These are phyloP conservation scores for Pseudochirops cupreus DNA, from an alignment of 2,797 vertebrate genomes.

Conservation along the genomic window DNA sequence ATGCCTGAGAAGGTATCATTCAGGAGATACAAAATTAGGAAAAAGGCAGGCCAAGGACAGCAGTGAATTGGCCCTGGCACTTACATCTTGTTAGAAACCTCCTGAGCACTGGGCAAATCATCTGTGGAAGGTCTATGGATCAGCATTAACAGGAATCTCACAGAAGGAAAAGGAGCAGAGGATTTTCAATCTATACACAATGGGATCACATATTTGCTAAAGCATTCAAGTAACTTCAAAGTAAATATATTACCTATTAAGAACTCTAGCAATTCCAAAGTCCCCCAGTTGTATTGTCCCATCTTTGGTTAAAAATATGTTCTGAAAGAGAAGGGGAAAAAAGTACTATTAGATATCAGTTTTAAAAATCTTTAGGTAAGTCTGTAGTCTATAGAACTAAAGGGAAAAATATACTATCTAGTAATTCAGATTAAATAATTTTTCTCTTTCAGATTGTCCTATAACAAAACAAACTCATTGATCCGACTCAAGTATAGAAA, in stretches of 20 bases:
- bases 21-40: neutral
- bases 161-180: neutral
- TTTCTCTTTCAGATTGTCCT: neutral
- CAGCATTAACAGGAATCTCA: neutral
- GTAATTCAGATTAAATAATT: neutral
- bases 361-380: neutral
- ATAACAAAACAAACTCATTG: neutral
- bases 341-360: neutral
- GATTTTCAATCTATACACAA: neutral
- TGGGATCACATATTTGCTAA: constrained; percentile 36
- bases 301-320: constrained; percentile 98
- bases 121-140: neutral
- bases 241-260: constrained; percentile 91
- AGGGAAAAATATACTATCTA: neutral
- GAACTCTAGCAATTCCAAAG: constrained; percentile 97
- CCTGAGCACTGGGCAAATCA: neutral
- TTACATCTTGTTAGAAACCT: neutral
- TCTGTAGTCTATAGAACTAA: neutral
- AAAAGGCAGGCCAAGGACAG: neutral
- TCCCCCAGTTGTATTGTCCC: constrained; percentile 97
- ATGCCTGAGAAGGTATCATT: neutral
- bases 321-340: constrained; percentile 84
- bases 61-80: neutral
- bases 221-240: constrained; percentile 37
- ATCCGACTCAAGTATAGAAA: neutral